Percentiles rank a stretch among this genome's conserved stretches.
These are phyloP conservation scores for Sclerurus mexicanus DNA, from an alignment of 2,113 vertebrate genomes.

Conservation along the genomic window DNA sequence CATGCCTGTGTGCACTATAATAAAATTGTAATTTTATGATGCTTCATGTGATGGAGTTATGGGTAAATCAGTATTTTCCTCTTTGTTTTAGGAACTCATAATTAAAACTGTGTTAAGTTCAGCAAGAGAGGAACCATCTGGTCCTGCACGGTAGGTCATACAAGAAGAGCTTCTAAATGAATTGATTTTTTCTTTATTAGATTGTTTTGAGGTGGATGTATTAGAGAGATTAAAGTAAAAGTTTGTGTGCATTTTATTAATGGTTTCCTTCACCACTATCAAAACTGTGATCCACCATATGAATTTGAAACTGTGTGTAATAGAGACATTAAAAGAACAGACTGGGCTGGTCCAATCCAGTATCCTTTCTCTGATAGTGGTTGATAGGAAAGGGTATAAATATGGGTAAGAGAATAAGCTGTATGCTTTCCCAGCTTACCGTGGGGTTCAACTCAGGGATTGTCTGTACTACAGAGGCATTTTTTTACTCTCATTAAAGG, in stretches of 20 bases:
- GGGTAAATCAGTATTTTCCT: conserved; percentile 4
- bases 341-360: not conserved
- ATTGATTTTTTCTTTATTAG: not conserved
- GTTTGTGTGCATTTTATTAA: not conserved
- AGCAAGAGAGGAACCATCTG: conserved; percentile 94
- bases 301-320: not conserved
- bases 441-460: not conserved
- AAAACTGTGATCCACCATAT: not conserved
- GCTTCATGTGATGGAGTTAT: not conserved
- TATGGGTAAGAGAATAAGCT: not conserved
- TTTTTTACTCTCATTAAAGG: not conserved
- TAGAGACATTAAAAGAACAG: not conserved
- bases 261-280: not conserved
- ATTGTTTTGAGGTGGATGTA: not conserved
- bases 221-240: not conserved
- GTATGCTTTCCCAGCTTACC: not conserved
- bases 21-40: not conserved
- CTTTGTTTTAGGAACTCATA: conserved; percentile 87
- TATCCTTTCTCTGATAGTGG: not conserved
- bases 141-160: conserved; percentile 88
- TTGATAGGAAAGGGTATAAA: not conserved
- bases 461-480: not conserved
- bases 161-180: not conserved
- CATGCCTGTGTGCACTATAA: not conserved
- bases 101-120: conserved; percentile 95